Evolutionary conservation across 1,140 invertebrate genomes (phyloP), one percentile per base, ranked within the genome.

Genomic region (Brachionus koreanus): DNA sequence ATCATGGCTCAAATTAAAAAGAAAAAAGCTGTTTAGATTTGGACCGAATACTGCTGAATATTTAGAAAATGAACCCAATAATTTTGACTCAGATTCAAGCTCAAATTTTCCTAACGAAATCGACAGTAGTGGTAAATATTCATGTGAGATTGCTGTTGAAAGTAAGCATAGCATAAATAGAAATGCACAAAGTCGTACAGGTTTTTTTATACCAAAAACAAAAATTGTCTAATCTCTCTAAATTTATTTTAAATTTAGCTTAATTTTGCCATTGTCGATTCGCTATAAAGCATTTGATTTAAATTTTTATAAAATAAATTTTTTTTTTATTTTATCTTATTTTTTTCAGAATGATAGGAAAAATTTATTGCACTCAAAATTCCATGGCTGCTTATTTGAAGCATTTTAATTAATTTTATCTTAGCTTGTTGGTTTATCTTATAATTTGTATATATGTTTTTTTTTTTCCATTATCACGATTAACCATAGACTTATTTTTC

Each of bases 1-100:
- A 2, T 74, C 69, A 46, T 74, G 69, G 69, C 42, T 74, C 13
- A 74, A 74, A 19, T 19, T 74, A 13, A 74, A 46, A 46, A 25
- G 23, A 74, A 43, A 39, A 29, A 43, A 6, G 43, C 5, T 74
- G 42, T 74, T 74, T 46, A 43, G 46, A 43, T 43, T 74, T 25
- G 69, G 42, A 33, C 1, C 25, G 43, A 43, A 74, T 25, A 29
- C 19, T 46, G 12, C 19, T 25, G 42, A 74, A 25, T 19, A 74
- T 5, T 16, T 13, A 35, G 69, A 46, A 25, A 74, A 74, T 74
- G 23, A 46, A 12, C 43, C 16, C 16, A n/a, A 69, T 69, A 10
- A 39, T 19, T 39, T 46, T 25, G 42, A 74, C 25, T 13, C 39
- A 46, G 25, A 19, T 39, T 39, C 33, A 69, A 19, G 19, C 10